A percentile compares a stretch with the other conserved stretches of the same genome.
phyloP scores from a whole-genome alignment of 2,797 vertebrate species.

The Pseudochirops corinnae region DNA sequence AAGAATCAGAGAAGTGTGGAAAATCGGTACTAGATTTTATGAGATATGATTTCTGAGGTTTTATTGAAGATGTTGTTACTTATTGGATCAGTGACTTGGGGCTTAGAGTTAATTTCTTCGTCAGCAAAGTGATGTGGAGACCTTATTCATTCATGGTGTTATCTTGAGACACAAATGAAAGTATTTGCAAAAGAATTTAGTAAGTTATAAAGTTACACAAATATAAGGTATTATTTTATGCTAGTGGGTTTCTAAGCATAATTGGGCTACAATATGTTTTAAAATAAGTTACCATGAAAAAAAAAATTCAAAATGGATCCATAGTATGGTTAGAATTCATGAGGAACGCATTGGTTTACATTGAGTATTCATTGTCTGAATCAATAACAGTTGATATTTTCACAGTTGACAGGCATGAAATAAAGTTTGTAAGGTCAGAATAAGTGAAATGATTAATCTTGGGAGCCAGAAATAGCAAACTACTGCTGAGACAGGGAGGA shows the following conservation, averaged over 20 bases:
- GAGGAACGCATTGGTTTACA: constrained; percentile 10
- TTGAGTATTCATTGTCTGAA: constrained; percentile 15
- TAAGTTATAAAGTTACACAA: neutral
- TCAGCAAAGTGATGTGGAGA: neutral
- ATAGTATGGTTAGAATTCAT: constrained; percentile 17
- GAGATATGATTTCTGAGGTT: neutral
- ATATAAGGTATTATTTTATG: neutral
- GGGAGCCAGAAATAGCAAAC: neutral
- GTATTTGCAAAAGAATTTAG: neutral
- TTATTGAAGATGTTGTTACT: neutral
- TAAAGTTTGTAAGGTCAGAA: constrained; percentile 24
- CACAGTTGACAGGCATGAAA: neutral
- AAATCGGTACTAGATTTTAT: neutral
- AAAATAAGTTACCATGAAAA: constrained; percentile 22
- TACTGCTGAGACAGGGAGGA: neutral
- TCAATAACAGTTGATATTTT: neutral
- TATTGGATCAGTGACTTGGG: neutral
- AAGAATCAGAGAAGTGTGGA: neutral
- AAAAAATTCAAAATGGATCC: constrained; percentile 26
- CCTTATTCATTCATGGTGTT: neutral
- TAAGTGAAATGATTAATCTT: constrained; percentile 38
- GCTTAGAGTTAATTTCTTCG: neutral
- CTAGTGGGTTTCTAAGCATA: neutral
- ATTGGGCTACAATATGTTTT: neutral
- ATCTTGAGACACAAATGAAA: neutral